phyloP scores from a whole-genome alignment of 2,888 invertebrate species.

The Drosophila niveifrons region DNA sequence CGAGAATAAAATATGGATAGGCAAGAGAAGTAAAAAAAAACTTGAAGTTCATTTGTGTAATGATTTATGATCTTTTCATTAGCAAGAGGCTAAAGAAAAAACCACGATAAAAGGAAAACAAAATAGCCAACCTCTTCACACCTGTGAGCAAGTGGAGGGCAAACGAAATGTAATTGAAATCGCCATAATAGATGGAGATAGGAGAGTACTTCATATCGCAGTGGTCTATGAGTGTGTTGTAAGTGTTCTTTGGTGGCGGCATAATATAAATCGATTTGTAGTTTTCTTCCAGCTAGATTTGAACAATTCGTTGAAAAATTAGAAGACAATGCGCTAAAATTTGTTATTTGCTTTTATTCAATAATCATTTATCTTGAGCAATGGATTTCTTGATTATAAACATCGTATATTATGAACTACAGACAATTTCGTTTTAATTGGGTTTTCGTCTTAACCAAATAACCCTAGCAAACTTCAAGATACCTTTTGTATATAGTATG shows the following conservation, averaged over 20 bases:
- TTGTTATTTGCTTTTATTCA: conserved; percentile 59
- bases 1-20: conserved; percentile 46
- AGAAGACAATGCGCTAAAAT: conserved; percentile 72
- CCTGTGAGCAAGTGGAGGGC: conserved; percentile 71
- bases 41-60: conserved; percentile 72
- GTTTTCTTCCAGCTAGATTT: conserved; percentile 22
- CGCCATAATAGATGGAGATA: conserved; percentile 14
- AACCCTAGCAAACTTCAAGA: background rate
- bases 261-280: conserved; percentile 65
- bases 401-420: conserved; percentile 24
- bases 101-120: conserved; percentile 6
- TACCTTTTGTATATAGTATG: background rate
- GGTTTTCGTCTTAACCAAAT: background rate
- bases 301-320: conserved; percentile 67
- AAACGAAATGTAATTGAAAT: conserved; percentile 71
- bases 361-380: conserved; percentile 76
- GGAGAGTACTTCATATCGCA: background rate
- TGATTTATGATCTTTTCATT: conserved; percentile 77
- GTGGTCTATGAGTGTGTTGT: conserved; percentile 31
- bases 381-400: conserved; percentile 68
- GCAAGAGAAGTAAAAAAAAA: conserved; percentile 33
- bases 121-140: conserved; percentile 58
- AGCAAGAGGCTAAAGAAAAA: conserved; percentile 36
- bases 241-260: conserved; percentile 29
- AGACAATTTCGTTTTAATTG: conserved; percentile 35